Base-by-base conservation (phyloP, 2,797 vertebrate genomes). In the Myiotriccus ornatus region DNA sequence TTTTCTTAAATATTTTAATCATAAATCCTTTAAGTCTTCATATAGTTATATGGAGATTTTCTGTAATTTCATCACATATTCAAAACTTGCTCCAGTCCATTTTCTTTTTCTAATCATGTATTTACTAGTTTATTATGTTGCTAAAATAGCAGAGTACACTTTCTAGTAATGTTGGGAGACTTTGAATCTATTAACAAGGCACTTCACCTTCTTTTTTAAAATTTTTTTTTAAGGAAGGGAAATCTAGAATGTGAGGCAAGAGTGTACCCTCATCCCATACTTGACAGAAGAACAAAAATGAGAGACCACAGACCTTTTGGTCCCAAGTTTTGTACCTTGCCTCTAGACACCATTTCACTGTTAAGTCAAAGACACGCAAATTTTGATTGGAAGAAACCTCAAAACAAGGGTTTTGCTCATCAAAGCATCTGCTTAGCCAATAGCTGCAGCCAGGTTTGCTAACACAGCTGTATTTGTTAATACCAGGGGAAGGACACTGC, bases 201-300 rank as follows among this genome's bases (percentile, higher is more conserved):
- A 56, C 20, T 3, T n/a, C 14, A 70, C 5, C 19, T 49, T 7
- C 3, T 71, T 78, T 52, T 79, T 18, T 32, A 15, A 2, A 0
- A 1, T 11, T 37, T 52, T 56, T 55, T 60, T 56, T 55, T 52
- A 25, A 71, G n/a, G 37, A 56, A 68, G n/a, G 52, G 17, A 95
- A 86, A 81, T 28, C 14, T 64, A 89, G 67, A 74, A n/a, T 21
- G 13, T 55, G 25, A 96, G 41, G 13, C 41, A 79, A 79, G 39
- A 43, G 12, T 15, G 9, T 35, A 59, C 11, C 5, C 8, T 68
- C 0, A 1, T 32, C 12, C 25, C 0, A 0, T 34, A 44, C 13
- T 23, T 63, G 17, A 50, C 23, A 43, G 44, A n/a, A 44, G 57
- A 81, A 64, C 3, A 37, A 52, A 87, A 65, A 25, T 3, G 5